Conservation (phyloP, 1,140 invertebrate genomes). For the Eubasilissa regina region DNA sequence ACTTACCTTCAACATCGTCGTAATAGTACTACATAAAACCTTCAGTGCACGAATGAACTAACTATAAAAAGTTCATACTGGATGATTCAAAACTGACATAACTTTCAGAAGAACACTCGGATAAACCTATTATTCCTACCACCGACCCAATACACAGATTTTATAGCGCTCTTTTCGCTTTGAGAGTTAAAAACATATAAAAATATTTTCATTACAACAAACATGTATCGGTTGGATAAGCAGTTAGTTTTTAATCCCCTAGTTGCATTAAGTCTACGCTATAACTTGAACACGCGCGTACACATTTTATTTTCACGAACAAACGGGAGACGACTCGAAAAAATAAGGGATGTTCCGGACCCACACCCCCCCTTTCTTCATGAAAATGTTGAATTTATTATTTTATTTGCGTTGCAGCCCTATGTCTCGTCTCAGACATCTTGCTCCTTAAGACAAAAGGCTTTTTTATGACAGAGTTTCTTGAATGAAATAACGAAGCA, state of each 20-base stretch:
- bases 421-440: constrained; percentile 29
- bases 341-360: not conserved
- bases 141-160: too few species aligned
- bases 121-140: too few species aligned
- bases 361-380: not conserved
- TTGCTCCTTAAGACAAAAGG: constrained; percentile 31
- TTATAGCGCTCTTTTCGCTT: too few species aligned
- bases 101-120: too few species aligned
- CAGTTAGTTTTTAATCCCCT: not conserved
- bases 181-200: too few species aligned
- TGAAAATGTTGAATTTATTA: constrained; percentile 39
- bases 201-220: too few species aligned
- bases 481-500: constrained; percentile 46
- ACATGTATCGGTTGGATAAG: too few species aligned
- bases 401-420: constrained; percentile 40
- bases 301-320: constrained; percentile 15
- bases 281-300: constrained; percentile 17
- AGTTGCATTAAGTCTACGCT: constrained; percentile 2
- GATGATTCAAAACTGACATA: too few species aligned
- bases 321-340: not conserved
- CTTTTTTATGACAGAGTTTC: constrained; percentile 41
- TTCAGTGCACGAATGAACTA: too few species aligned
- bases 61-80: too few species aligned
- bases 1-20: too few species aligned
- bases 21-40: too few species aligned